Conservation (phyloP, 1,140 invertebrate genomes). For the Agraylea sexmaculata region DNA sequence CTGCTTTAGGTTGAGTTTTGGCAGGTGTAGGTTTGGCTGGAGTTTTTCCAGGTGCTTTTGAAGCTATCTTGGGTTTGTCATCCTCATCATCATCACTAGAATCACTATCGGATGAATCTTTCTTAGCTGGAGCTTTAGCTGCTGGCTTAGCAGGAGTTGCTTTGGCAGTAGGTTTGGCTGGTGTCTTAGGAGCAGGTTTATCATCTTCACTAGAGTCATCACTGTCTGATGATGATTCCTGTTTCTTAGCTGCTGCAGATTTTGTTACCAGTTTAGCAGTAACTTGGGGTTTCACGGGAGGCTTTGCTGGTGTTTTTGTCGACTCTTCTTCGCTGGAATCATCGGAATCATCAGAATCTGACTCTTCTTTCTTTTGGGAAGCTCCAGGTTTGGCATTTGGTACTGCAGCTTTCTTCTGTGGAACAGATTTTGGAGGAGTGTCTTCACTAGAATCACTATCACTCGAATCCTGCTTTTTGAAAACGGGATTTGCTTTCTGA, state of each 20-base stretch:
- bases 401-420: constrained; percentile 17
- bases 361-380: constrained; percentile 22
- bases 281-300: constrained; percentile 22
- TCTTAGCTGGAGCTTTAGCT: constrained; percentile 9
- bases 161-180: constrained; percentile 11
- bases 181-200: too few species aligned
- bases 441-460: constrained; percentile 27
- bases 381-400: constrained; percentile 18
- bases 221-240: constrained; percentile 18
- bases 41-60: constrained; percentile 24
- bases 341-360: constrained; percentile 23
- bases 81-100: constrained; percentile 25
- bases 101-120: constrained; percentile 19
- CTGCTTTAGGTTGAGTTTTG: constrained; percentile 19
- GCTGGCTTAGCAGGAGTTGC: constrained; percentile 12
- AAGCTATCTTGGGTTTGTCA: too few species aligned
- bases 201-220: constrained; percentile 12
- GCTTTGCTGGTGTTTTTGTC: constrained; percentile 23
- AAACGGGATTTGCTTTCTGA: constrained; percentile 13
- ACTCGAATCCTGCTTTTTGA: constrained; percentile 23
- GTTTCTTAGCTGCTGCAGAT: constrained; percentile 27
- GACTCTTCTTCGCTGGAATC: constrained; percentile 27
- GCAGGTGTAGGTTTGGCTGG: constrained; percentile 24
- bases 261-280: constrained; percentile 12
- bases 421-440: constrained; percentile 18